Base-by-base conservation (phyloP, 2,797 vertebrate genomes). In the Cephalopachus bancanus region DNA sequence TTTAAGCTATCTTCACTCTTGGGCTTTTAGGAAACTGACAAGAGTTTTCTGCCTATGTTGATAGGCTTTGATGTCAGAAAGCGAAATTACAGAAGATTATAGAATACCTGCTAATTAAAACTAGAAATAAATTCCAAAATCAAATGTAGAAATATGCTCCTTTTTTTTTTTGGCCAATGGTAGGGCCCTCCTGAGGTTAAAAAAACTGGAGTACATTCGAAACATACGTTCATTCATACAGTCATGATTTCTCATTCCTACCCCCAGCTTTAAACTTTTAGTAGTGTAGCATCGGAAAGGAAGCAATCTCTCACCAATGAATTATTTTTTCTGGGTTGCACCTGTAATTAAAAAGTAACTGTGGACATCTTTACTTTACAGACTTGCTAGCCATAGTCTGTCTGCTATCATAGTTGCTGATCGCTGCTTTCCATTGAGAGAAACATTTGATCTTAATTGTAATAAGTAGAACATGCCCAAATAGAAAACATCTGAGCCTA, bases 1-100 rank as follows among this genome's bases (percentile, higher is more conserved):
- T 37, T 20, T 97, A 97, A 97, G 88, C 95, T 97, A 19, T 97
- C 98, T 96, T 92, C 95, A 91, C 97, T 97, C 95, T 97, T 97
- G 93, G 74, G 76, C 72, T 60, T 78, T 97, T 94, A 95, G 92
- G 92, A 96, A 97, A 62, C 92, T 96, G 93, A 83, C 94, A 83
- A 44, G 97, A 74, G 64, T 95, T 95, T 97, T 94, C 94, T 1
- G 8, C 30, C 76, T 30, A 10, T 94, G 33, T 79, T 96, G 67
- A 93, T 86, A 79, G 76, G 28, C 90, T 98, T 96, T 95, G 86
- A 92, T 98, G 96, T 81, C 69, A 26, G 55, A 49, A 80, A 88
- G 97, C n/a, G 95, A 98, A 98, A 97, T 96, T 97, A 83, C 24
- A 19, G 28, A 57, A 90, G 74, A 93, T 96, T 96, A 75, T 67